A percentile compares a stretch with the other conserved stretches of the same genome.
Evolutionary conservation across 30 jellyfish, hydroid and myxozoan species (phyloP).

Genomic region (Cassiopea andromeda): DNA sequence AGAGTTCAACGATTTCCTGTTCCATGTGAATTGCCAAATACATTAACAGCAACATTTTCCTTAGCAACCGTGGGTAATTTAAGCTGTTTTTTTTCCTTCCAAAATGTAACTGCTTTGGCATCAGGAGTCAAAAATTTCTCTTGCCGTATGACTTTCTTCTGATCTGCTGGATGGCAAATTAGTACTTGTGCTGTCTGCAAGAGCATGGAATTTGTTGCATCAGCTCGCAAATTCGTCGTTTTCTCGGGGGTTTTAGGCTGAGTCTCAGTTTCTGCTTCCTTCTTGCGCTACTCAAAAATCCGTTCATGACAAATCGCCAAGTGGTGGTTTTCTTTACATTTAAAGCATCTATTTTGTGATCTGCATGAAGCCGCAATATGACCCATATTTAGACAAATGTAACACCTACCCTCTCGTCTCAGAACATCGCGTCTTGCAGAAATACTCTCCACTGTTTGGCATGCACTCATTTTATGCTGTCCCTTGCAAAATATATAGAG

Average conservation of each 20-base stretch:
- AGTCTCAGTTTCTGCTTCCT: background rate
- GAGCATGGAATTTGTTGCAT: background rate
- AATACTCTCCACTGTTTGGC: background rate
- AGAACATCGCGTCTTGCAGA: background rate
- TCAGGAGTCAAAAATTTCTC: conserved; percentile 3
- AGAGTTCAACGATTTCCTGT: background rate
- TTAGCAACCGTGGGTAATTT: background rate
- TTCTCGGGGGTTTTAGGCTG: background rate
- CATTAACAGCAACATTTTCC: conserved; percentile 3
- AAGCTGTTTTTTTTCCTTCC: background rate
- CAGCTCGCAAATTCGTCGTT: background rate
- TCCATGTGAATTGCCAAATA: background rate
- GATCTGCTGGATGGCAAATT: background rate
- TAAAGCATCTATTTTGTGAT: background rate
- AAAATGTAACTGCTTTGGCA: background rate
- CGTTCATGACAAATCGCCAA: conserved; percentile 6
- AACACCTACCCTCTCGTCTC: no score
- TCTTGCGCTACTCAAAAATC: background rate
- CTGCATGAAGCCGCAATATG: conserved; percentile 6
- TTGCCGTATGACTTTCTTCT: background rate
- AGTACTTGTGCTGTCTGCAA: background rate
- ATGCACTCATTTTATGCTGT: background rate
- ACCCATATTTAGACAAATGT: background rate
- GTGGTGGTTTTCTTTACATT: background rate
- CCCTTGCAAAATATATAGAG: background rate